Evolutionary conservation across 2,797 vertebrate species (phyloP), one percentile per base, ranked within the genome.

Genomic region (Xiphorhynchus erythropygius): DNA sequence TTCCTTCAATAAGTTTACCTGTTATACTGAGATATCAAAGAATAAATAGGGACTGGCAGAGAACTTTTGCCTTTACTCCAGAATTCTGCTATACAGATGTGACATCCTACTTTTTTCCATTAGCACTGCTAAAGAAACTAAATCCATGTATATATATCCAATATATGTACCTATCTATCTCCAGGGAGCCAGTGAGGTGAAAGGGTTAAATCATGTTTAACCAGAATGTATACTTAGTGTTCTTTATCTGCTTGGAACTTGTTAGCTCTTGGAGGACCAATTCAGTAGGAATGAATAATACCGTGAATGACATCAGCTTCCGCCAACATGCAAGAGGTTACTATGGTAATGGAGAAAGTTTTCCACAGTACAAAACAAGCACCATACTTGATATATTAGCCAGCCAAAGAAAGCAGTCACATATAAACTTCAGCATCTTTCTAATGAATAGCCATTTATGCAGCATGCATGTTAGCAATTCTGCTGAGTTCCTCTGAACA

Each of bases 221-320:
- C 94, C 97, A 97, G 98, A 97, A 96, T 97, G 97, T 96, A 96
- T 96, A 97, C 97, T 98, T 98, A 98, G 98, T 96, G 96, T 98
- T 95, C 93, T 98, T 97, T 97, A 98, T 98, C 98, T 98, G 98
- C 97, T 97, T 96, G 96, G 94, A 95, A 97, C 97, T 97, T 97
- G 96, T 97, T 97, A 97, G 96, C 95, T 97, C 96, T 95, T 95
- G 78, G 95, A 97, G 95, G 94, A 97, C 94, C 97, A 96, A 96
- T 97, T 97, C 97, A 96, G 90, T 84, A 53, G 44, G 96, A 95
- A 96, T 97, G 97, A 98, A 97, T 93, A 97, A 97, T 98, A 97
- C 98, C 92, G 76, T 98, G 98, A 98, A 98, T 99, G 98, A 99
- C 98, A 99, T 98, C 98, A 99, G 98, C 98, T 99, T 99, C 99